Evolutionary conservation across 2,797 vertebrate species (phyloP).

Genomic region (Sitta carolinensis): DNA sequence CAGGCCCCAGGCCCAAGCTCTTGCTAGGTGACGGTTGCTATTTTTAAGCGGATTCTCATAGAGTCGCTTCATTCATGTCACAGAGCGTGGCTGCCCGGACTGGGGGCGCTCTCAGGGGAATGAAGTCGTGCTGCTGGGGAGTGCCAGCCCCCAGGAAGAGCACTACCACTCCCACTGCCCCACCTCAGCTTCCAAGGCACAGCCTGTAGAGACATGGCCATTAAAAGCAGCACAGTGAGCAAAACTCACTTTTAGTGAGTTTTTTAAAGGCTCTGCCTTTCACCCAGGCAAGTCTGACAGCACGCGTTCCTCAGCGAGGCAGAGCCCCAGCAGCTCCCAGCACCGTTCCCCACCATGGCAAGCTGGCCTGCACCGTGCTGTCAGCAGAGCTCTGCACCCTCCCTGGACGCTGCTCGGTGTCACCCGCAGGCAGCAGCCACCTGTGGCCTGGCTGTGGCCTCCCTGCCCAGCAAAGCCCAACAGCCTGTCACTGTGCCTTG

Average conservation of each 20-base stretch:
- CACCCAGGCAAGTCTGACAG: background rate
- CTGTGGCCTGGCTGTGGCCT: background rate
- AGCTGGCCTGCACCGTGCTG: background rate
- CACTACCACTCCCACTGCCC: rapidly evolving
- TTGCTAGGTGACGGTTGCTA: background rate
- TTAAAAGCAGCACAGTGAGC: background rate
- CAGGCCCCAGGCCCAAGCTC: background rate
- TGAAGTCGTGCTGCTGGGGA: rapidly evolving
- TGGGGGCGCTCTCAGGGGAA: background rate
- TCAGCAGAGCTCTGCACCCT: background rate
- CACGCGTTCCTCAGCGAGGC: rapidly evolving
- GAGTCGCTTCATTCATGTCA: background rate
- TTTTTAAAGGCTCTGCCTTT: background rate
- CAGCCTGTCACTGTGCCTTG: background rate
- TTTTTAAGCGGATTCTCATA: background rate
- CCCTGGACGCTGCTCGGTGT: rapidly evolving
- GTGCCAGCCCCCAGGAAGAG: background rate
- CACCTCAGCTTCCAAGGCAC: background rate
- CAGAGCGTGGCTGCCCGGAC: rapidly evolving
- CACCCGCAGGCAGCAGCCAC: background rate
- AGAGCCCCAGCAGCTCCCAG: background rate
- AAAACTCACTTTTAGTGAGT: background rate
- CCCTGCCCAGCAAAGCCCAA: background rate
- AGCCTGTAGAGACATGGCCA: background rate
- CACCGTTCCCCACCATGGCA: background rate